Evolutionary conservation across 2,113 vertebrate genomes (phyloP), one percentile per base, ranked within the genome.

Genomic region (Sinocyclocheilus anophthalmus): DNA sequence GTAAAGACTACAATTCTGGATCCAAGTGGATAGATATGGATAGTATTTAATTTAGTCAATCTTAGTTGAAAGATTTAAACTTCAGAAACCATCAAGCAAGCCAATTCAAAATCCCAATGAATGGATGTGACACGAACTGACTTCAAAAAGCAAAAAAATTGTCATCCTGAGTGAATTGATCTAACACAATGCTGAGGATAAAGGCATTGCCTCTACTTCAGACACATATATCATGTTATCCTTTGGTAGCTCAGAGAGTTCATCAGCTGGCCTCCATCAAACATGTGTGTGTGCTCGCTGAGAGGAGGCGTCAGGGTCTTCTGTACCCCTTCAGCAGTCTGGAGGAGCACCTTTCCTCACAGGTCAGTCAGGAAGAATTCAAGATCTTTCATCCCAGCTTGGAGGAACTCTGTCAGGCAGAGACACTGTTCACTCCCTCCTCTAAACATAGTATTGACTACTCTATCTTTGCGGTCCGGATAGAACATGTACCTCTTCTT

Each of bases 261-360:
- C 92, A 95, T 67, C 94, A 91, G 24, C 90, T 94, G 2, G 92
- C 95, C 8, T 96, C 95, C 0, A 84, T 97, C 61, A 82, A 92
- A 10, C 88, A 92, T 0, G 93, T 92, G 42, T 78, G 90, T 1
- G 81, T 45, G 65, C 90, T 96, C 8, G 89, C 93, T 0, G 88
- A 92, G 59, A 94, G 89, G 45, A 95, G 95, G 86, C 86, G 90
- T 48, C 91, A 78, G 6, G 90, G 65, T 5, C 4, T 97, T 0
- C 53, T 97, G 0, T 97, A 95, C 80, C 98, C 98, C 1, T 93
- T 97, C 24, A 94, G 89, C 57, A 85, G 87, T 0, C 90, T 99
- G 87, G 92, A 93, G 83, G 87, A 83, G 0, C 86, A 92, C 83
- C 90, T 99, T 37, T 91, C 73, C 0, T 87, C 92, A 0, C 89